Conservation (phyloP, 2,888 invertebrate genomes). For the Drosophila mulleri region DNA sequence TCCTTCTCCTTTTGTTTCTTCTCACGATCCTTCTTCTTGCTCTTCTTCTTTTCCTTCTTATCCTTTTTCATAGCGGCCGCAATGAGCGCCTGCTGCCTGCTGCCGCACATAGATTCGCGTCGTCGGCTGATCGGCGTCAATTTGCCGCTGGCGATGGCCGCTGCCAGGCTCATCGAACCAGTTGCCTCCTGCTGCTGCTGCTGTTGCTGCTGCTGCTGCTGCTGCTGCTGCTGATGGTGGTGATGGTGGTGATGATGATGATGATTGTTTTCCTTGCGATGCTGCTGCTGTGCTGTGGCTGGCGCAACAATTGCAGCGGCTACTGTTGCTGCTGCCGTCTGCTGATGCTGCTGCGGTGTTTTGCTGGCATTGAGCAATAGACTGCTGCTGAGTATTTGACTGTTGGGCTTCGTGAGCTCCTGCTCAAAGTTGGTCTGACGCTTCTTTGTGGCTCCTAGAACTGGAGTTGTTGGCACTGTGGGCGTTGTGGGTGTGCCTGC, state of each 20-base stretch:
- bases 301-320: conserved; percentile 13
- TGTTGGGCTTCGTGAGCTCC: conserved; percentile 71
- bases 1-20: conserved; percentile 53
- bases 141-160: conserved; percentile 67
- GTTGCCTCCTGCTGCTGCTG: conserved; percentile 23
- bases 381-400: conserved; percentile 71
- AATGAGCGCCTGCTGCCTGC: conserved; percentile 64
- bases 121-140: conserved; percentile 65
- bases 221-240: conserved; percentile 4
- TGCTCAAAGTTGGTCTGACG: conserved; percentile 86
- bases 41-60: conserved; percentile 68
- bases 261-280: conserved; percentile 70
- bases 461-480: conserved; percentile 41
- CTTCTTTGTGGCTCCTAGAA: conserved; percentile 66
- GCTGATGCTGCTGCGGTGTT: conserved; percentile 31
- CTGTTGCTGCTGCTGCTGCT: conserved; percentile 6
- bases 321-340: conserved; percentile 9
- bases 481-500: conserved; percentile 29
- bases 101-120: conserved; percentile 73
- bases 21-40: conserved; percentile 62
- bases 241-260: conserved; percentile 40
- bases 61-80: conserved; percentile 68
- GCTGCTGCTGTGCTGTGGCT: conserved; percentile 47
- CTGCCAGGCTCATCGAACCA: conserved; percentile 57
- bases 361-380: conserved; percentile 66